Conservation (phyloP, 2,797 vertebrate genomes). For the Acanthis flammea region DNA sequence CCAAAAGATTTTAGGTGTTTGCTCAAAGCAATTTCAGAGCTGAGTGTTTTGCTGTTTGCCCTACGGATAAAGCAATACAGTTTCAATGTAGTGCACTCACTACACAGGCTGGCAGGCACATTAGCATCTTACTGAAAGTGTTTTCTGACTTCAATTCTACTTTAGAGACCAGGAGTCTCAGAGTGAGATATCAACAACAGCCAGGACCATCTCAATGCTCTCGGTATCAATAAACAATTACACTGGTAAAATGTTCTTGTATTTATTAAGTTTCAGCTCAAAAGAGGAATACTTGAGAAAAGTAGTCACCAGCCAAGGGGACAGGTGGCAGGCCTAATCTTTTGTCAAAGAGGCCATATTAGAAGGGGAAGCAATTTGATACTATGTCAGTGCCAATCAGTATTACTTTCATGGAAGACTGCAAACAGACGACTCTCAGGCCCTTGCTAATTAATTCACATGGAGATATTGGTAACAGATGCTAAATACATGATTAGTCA, state of each 20-base stretch:
- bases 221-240: background rate
- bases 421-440: constrained; percentile 20
- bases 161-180: background rate
- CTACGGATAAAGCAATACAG: background rate
- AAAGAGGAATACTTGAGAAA: background rate
- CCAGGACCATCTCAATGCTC: background rate
- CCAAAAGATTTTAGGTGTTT: background rate
- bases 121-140: background rate
- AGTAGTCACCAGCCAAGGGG: background rate
- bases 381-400: constrained; percentile 24
- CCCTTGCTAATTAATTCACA: constrained; percentile 41
- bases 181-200: background rate
- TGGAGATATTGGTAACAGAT: constrained; percentile 53
- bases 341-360: constrained; percentile 4
- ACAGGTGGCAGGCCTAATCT: constrained; percentile 47
- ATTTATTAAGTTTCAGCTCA: background rate
- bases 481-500: constrained; percentile 30
- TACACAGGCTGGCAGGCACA: background rate
- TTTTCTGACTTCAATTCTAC: background rate
- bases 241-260: background rate
- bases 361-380: constrained; percentile 34
- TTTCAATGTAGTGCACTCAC: background rate
- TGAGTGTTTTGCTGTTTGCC: background rate
- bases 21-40: background rate
- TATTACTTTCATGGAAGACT: constrained; percentile 38